Base-by-base conservation (phyloP, 2,113 vertebrate genomes). In the Nannospalax galili region DNA sequence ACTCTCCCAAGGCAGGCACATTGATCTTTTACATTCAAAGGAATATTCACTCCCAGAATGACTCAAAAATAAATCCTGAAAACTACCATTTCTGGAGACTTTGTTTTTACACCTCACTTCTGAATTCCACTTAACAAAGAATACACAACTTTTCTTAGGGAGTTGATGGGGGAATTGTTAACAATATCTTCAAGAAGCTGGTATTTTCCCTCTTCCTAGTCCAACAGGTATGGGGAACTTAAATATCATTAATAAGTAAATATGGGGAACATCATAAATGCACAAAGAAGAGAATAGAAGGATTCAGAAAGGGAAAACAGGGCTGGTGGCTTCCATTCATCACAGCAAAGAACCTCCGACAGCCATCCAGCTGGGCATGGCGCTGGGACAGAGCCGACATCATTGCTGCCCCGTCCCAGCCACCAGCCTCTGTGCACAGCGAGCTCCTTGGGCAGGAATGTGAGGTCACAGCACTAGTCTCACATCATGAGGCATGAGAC, bases 221-320 rank as follows among this genome's bases (percentile, higher is more conserved):
- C 3, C 4, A 69, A 56, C 56, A 48, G 30, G n/a, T 26, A 2
- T 45, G 70, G 67, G 19, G 20, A 32, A 19, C 69, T 84, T 17
- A n/a, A 62, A 15, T 3, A 4, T 10, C 52, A 67, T 24, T 67
- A 88, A 14, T 20, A 45, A 20, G 9, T 0, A 56, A 52, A 48
- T 5, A 5, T 28, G 17, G 40, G 67, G 72, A 15, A 35, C n/a
- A 24, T 42, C 9, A 1, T 2, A 30, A 30, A 35, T 2, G 1
- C 0, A 0, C 22, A 52, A 3, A 26, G 19, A 26, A 15, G 20
- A 32, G 12, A 35, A 26, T 2, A 0, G 3, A 17, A 20, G 40
- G 37, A 28, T 67, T 77, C 64, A 42, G 56, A 58, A 40, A 19
- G 20, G 6, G 0, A 24, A 35, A 60, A 0, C 32, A 1, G 24